phyloP scores from a whole-genome alignment of 2,797 vertebrate species.

The Ataeniobius toweri region DNA sequence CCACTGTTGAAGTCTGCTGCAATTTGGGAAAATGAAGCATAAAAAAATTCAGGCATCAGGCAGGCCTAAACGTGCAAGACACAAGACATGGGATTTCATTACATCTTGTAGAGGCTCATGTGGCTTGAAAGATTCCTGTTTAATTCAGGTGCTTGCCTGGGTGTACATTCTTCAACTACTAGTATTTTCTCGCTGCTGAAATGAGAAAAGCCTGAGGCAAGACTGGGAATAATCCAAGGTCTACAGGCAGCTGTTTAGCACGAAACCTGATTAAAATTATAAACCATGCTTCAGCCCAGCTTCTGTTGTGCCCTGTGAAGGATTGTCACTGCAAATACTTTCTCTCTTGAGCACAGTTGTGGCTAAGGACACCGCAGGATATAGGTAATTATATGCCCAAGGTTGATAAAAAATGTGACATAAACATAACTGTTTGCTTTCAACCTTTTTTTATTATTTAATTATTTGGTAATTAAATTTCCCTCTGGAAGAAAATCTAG shows the following conservation, averaged over 20 bases:
- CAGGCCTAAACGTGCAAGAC: constrained; percentile 52
- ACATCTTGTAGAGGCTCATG: constrained; percentile 66
- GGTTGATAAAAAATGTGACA: constrained; percentile 33
- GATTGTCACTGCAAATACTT: constrained; percentile 63
- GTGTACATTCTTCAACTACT: constrained; percentile 64
- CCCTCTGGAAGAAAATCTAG: neutral
- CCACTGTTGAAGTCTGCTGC: constrained; percentile 95
- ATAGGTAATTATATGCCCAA: constrained; percentile 45
- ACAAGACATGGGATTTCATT: constrained; percentile 56
- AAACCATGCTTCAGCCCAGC: constrained; percentile 70
- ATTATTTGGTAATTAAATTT: neutral
- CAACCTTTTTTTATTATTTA: constrained; percentile 1
- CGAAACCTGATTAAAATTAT: constrained; percentile 81
- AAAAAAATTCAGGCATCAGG: constrained; percentile 59
- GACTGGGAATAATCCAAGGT: constrained; percentile 76
- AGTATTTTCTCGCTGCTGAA: constrained; percentile 63
- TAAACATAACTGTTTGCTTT: constrained; percentile 28
- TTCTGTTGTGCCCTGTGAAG: constrained; percentile 62
- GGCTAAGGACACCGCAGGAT: constrained; percentile 39
- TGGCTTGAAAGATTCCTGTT: constrained; percentile 64
- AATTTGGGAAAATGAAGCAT: constrained; percentile 37
- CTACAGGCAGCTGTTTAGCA: constrained; percentile 79
- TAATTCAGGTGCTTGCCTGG: constrained; percentile 63
- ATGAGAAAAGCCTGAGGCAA: constrained; percentile 75
- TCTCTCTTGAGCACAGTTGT: constrained; percentile 43